Base-by-base conservation (phyloP, 2,888 invertebrate genomes). In the Yponomeuta sedellus region DNA sequence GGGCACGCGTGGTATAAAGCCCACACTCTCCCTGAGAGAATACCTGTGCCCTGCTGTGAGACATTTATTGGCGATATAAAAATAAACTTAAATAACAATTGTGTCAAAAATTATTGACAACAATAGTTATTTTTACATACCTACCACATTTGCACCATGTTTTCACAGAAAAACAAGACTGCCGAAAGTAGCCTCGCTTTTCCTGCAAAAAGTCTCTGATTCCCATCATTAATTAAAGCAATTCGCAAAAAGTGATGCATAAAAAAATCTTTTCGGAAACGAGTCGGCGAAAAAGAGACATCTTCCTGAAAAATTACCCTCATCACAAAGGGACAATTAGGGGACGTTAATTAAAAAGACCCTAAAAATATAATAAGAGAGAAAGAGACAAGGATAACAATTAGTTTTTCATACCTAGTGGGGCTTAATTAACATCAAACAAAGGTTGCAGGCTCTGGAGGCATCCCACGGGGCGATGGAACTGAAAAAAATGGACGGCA, bases 351-450 rank as follows among this genome's bases (percentile, higher is more conserved):
- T 52, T 52, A 52, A 52, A 52, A 52, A 52, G 44, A 52, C 44
- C 44, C 44, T 12, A 16, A 52, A 52, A 52, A 16, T 52, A 52
- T 52, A 52, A 52, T 52, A 5, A 12, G 44, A 52, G 16, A 52
- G 34, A 34, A 34, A 52, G 44, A 16, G 44, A 52, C 44, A 16
- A 16, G 44, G 5, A 52, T 52, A 52, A 58, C 58, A 20, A 58
- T 58, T 58, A 58, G 58, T 58, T 58, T 58, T 58, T 58, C 58
- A 58, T 58, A 58, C 20, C 58, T 19, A 58, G 58, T 58, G 58
- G 58, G n/a, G 11, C 58, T 58, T 58, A 58, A 58, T 58, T 58
- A 58, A 58, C 58, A 52, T 52, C 44, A 52, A 52, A 52, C 44
- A 52, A 52, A 52, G 44, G 5, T 12, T 44, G 44, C 44, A 44